phyloP scores from a whole-genome alignment of 2,888 invertebrate species.

The Amphimallon solstitiale region DNA sequence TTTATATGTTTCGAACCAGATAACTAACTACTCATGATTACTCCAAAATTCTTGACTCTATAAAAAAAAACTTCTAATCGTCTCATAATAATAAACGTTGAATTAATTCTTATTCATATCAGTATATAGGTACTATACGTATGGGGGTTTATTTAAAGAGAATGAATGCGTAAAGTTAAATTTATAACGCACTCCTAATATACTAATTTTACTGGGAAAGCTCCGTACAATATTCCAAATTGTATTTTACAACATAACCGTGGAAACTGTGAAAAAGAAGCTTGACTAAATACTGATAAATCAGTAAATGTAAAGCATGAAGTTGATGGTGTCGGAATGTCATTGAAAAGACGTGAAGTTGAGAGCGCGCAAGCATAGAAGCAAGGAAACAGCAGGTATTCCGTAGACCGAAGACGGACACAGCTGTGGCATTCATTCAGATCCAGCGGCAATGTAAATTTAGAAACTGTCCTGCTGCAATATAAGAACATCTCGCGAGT shows the following conservation, averaged over 20 bases:
- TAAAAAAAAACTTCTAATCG: no score
- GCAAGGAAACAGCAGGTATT: conserved; percentile 35
- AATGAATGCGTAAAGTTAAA: no score
- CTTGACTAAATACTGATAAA: conserved; percentile 20
- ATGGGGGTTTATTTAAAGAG: no score
- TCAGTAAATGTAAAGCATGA: conserved; percentile 31
- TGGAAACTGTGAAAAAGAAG: conserved; percentile 19
- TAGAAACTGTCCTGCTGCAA: conserved; percentile 48
- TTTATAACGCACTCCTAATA: no score
- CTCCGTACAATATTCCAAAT: no score
- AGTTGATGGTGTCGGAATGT: conserved; percentile 49
- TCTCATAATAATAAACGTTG: no score
- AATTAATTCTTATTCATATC: no score
- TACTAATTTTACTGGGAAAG: no score
- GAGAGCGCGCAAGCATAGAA: conserved; percentile 26
- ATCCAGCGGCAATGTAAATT: conserved; percentile 46
- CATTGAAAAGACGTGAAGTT: conserved; percentile 46
- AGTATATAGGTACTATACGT: no score
- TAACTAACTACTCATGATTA: no score
- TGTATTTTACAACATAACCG: conserved; percentile 11
- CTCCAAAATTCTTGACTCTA: no score
- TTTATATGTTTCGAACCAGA: no score
- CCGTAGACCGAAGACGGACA: conserved; percentile 41
- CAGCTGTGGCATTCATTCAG: conserved; percentile 52
- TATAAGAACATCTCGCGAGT: conserved; percentile 48